phyloP scores from a whole-genome alignment of 2,888 invertebrate species.

The Ypsolopha scabrella region DNA sequence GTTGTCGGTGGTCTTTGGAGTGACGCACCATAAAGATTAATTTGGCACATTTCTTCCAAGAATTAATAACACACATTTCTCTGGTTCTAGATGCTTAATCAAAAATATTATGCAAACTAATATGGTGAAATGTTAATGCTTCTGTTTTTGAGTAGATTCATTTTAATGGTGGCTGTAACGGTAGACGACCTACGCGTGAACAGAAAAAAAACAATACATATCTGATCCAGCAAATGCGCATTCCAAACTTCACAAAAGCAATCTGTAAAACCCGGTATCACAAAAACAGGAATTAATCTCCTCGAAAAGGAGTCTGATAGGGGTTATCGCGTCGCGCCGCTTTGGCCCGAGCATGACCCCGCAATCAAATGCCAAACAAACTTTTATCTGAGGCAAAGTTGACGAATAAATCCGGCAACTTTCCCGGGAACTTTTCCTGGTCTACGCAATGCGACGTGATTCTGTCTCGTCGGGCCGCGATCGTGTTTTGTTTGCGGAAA shows the following conservation, averaged over 20 bases:
- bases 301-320: conserved; percentile 29
- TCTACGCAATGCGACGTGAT: conserved; percentile 15
- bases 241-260: conserved; percentile 10
- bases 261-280: conserved; percentile 19
- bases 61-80: conserved; percentile 1
- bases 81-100: not conserved
- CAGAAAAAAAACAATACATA: too few relatives aligned
- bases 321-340: conserved; percentile 39
- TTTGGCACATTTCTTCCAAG: too few relatives aligned
- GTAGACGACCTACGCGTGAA: too few relatives aligned
- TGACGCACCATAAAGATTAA: conserved; percentile 4
- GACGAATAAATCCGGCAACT: conserved; percentile 62
- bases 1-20: conserved; percentile 37
- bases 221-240: not conserved
- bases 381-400: conserved; percentile 61
- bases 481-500: not conserved
- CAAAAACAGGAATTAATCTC: conserved; percentile 36
- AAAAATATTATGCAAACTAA: too few relatives aligned
- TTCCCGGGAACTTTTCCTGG: conserved; percentile 33
- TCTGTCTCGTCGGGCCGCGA: conserved; percentile 3
- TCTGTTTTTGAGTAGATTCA: too few relatives aligned
- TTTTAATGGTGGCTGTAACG: too few relatives aligned
- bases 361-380: conserved; percentile 65
- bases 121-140: too few relatives aligned
- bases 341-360: conserved; percentile 41